Conservation (phyloP, 1,140 invertebrate species). For the Cephus cinctus region DNA sequence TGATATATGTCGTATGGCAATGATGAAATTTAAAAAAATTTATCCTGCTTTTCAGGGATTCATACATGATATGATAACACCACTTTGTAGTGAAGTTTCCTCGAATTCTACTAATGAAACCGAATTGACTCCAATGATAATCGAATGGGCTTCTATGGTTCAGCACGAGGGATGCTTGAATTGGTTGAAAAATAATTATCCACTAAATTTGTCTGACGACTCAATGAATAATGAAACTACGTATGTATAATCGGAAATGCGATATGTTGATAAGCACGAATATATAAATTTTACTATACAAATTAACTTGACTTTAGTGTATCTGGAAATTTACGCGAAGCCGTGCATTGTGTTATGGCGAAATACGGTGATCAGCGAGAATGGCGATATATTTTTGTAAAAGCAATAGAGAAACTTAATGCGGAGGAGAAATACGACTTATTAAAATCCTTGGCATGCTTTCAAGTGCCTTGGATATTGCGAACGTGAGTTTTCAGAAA, state of each 20-base stretch:
- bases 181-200: neutral
- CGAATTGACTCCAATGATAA: constrained; percentile 49
- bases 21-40: neutral
- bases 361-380: constrained; percentile 38
- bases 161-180: constrained; percentile 31
- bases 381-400: constrained; percentile 40
- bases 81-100: constrained; percentile 31
- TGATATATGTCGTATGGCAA: neutral
- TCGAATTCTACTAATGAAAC: constrained; percentile 35
- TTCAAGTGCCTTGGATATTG: constrained; percentile 39
- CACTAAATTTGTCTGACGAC: too few relatives aligned
- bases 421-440: constrained; percentile 38
- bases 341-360: constrained; percentile 45
- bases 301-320: too few relatives aligned
- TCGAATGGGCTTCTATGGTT: constrained; percentile 41
- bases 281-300: too few relatives aligned
- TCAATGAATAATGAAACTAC: too few relatives aligned
- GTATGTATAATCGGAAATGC: too few relatives aligned
- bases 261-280: too few relatives aligned
- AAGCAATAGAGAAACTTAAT: constrained; percentile 19
- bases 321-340: constrained; percentile 34
- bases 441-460: constrained; percentile 39
- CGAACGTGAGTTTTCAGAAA: constrained; percentile 33
- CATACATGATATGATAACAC: constrained; percentile 36
- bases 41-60: constrained; percentile 34